These are phyloP conservation scores for Subacronicta megacephala DNA, from an alignment of 2,888 invertebrate species.

Conservation along the genomic window DNA sequence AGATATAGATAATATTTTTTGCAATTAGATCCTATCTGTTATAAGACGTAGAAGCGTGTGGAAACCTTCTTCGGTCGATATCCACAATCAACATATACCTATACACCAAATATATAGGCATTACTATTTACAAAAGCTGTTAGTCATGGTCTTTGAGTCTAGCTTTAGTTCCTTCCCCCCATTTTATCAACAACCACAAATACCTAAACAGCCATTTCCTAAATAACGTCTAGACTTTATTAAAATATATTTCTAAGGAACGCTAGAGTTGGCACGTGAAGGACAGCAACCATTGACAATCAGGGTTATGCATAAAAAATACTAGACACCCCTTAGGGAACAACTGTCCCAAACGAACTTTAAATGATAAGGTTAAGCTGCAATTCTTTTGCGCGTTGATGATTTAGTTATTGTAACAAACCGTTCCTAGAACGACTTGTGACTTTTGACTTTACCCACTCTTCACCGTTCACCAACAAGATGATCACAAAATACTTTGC, in stretches of 20 bases:
- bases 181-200: not conserved
- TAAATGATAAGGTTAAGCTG: constrained; percentile 32
- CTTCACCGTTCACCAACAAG: not conserved
- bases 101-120: too few relatives aligned
- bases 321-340: constrained; percentile 28
- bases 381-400: constrained; percentile 22
- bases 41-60: too few relatives aligned
- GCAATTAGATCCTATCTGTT: too few relatives aligned
- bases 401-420: not conserved
- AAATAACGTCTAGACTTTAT: constrained; percentile 24
- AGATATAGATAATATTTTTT: too few relatives aligned
- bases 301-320: constrained; percentile 36
- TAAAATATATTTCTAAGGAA: constrained; percentile 16
- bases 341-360: constrained; percentile 30
- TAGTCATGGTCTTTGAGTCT: too few relatives aligned
- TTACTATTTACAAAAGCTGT: too few relatives aligned
- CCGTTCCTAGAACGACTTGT: too few relatives aligned
- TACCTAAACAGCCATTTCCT: not conserved
- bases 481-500: not conserved
- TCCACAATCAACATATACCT: too few relatives aligned
- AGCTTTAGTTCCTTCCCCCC: too few relatives aligned
- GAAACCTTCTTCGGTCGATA: too few relatives aligned
- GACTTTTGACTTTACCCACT: too few relatives aligned
- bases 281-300: constrained; percentile 26
- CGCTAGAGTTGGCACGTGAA: constrained; percentile 30